A percentile compares a stretch with the other conserved stretches of the same genome.
Conservation (phyloP, 92 coral and sea anemone genomes). For the Palythoa grandis region DNA sequence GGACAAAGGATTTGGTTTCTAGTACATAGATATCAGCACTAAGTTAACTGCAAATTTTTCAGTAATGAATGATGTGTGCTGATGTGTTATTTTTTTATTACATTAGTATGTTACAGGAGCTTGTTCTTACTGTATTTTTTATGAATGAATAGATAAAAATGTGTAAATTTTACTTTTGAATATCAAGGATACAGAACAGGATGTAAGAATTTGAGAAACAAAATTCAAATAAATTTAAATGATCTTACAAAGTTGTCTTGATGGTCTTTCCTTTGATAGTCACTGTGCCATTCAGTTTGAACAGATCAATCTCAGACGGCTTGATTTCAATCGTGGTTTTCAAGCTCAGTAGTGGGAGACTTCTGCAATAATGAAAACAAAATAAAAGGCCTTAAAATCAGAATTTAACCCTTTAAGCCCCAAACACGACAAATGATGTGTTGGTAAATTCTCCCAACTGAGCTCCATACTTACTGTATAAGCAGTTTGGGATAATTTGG, state of each 20-base stretch:
- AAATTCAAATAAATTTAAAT: neutral
- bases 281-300: conserved; percentile 10
- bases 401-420: neutral
- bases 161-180: neutral
- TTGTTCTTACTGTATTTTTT: too few relatives aligned
- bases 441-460: too few relatives aligned
- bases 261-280: conserved; percentile 22
- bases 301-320: conserved; percentile 32
- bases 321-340: conserved; percentile 16
- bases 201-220: neutral
- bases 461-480: too few relatives aligned
- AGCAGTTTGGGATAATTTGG: too few relatives aligned
- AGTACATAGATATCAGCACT: too few relatives aligned
- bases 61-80: too few relatives aligned
- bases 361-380: neutral
- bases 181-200: neutral
- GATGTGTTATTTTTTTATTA: too few relatives aligned
- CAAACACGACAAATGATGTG: too few relatives aligned
- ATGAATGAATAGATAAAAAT: too few relatives aligned
- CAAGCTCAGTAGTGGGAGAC: conserved; percentile 5
- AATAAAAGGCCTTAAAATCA: neutral
- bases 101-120: too few relatives aligned
- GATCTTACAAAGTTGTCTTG: conserved; percentile 53
- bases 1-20: too few relatives aligned
- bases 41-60: too few relatives aligned